Evolutionary conservation across 2,797 vertebrate species (phyloP).

Genomic region (Manis javanica): DNA sequence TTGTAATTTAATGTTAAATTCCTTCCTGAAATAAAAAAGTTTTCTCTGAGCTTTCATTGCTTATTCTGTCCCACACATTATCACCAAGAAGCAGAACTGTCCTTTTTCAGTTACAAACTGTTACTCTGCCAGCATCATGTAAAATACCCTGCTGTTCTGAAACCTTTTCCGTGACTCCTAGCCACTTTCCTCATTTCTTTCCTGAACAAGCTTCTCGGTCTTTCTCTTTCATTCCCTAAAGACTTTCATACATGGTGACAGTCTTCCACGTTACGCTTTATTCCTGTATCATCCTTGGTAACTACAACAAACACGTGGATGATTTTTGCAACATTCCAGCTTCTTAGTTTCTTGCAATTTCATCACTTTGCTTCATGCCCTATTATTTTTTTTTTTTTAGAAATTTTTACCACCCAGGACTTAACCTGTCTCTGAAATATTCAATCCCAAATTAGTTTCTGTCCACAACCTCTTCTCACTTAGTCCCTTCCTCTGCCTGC

Average conservation of each 20-base stretch:
- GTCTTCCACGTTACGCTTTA: background rate
- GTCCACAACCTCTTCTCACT: background rate
- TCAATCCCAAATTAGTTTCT: background rate
- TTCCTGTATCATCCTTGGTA: background rate
- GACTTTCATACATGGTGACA: background rate
- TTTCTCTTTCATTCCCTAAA: background rate
- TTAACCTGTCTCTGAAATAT: background rate
- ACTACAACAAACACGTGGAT: background rate
- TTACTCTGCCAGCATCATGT: too few species aligned
- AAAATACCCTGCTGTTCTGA: background rate
- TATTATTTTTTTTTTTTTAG: background rate
- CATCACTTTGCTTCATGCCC: background rate
- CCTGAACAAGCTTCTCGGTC: background rate
- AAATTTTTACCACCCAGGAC: background rate
- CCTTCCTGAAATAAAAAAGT: background rate
- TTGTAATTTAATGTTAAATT: background rate
- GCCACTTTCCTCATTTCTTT: background rate
- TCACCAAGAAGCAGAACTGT: background rate
- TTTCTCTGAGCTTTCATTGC: background rate
- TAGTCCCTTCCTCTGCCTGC: background rate
- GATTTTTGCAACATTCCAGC: background rate
- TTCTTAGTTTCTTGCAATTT: background rate
- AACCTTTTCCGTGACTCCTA: background rate
- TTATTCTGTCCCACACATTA: background rate
- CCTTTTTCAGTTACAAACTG: background rate